phyloP scores from a whole-genome alignment of 92 coral and sea anemone genomes.

The Parazoanthus atlanticus region DNA sequence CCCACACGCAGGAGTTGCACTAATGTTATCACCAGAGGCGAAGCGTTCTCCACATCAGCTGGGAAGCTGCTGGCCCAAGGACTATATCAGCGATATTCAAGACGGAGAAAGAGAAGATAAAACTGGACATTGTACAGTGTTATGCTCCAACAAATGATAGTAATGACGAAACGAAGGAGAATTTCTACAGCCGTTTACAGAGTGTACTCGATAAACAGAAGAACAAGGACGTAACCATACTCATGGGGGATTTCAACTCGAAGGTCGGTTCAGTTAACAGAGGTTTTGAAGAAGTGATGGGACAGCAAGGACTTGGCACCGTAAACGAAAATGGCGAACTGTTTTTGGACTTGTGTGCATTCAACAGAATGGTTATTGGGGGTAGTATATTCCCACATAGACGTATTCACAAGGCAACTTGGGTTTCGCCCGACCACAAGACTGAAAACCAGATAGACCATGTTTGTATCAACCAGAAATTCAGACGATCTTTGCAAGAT shows the following conservation, averaged over 20 bases:
- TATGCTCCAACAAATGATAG: constrained; percentile 1
- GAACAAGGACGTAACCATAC: no score
- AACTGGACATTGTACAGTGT: not conserved
- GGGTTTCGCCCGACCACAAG: constrained; percentile 39
- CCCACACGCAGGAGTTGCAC: constrained; percentile 9
- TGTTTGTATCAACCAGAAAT: constrained; percentile 31
- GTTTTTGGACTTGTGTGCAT: constrained; percentile 34
- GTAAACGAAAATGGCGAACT: constrained; percentile 30
- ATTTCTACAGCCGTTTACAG: not conserved
- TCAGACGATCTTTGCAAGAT: constrained; percentile 27
- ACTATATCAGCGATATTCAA: constrained; percentile 12
- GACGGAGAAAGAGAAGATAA: not conserved
- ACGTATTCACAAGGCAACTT: constrained; percentile 27
- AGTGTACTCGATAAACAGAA: constrained; percentile 3
- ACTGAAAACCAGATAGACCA: constrained; percentile 41
- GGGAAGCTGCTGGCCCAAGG: constrained; percentile 31
- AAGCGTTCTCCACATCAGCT: constrained; percentile 18
- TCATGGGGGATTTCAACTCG: no score
- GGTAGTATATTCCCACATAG: constrained; percentile 36
- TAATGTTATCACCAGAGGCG: not conserved
- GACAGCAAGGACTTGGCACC: constrained; percentile 28
- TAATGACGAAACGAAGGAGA: not conserved
- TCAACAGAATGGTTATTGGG: constrained; percentile 41
- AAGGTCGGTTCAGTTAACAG: no score
- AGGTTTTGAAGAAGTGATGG: not conserved